Evolutionary conservation across 2,888 invertebrate genomes (phyloP), one percentile per base, ranked within the genome.

Genomic region (Gnatocerus cornutus): DNA sequence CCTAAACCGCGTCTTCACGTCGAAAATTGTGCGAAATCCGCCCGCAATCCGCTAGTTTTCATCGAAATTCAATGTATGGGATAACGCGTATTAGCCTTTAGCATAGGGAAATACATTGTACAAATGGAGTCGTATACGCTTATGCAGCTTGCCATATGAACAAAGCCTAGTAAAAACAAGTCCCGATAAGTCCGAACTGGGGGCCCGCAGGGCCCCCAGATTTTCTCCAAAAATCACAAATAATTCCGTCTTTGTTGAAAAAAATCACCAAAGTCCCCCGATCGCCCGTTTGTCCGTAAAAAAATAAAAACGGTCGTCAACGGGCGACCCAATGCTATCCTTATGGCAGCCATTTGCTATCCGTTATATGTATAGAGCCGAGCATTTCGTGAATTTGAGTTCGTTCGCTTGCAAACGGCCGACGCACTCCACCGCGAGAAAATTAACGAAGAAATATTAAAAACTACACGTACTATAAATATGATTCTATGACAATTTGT

Each of bases 331-430:
- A 83, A 86, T 87, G 84, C 83, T 82, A 82, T 84, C 84, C 87
- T 86, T 86, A 87, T 85, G 86, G 86, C 86, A 86, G 87, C 87
- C 86, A 87, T 86, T 86, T 85, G 85, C 84, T 83, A 82, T 80
- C 82, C 84, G 84, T 85, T 85, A 83, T 85, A 84, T 81, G 83
- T 79, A 84, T 77, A 82, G 80, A 76, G 79, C 77, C 79, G 78
- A 79, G 80, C 80, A 78, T 77, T 82, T 81, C 80, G 75, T 75
- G 76, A 76, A 79, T 81, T 81, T 79, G 77, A 81, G 80, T 82
- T 83, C 81, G 43, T 69, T 61, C 45, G 30, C 7, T 48, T 69
- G 43, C 53, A 58, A 61, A 46, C 7, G n/a, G n/a, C 27, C 48
- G 29, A 43, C 45, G 14, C 33, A 30, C 30, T 9, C 12, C 9